phyloP scores from a whole-genome alignment of 1,140 invertebrate genomes.

The Wiebesia pumilae region DNA sequence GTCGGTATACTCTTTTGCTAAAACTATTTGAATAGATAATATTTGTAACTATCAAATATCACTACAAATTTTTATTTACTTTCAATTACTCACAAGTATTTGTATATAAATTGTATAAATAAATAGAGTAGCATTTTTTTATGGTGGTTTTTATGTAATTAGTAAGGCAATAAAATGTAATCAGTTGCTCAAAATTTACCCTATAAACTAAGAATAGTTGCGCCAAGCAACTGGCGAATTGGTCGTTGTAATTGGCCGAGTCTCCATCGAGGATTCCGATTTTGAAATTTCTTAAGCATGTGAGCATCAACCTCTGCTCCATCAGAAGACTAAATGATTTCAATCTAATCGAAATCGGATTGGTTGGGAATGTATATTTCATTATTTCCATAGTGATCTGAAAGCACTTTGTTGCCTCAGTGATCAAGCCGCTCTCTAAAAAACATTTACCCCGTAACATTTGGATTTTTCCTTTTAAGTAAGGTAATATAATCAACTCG shows the following conservation, averaged over 20 bases:
- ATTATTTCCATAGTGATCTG: conserved; percentile 63
- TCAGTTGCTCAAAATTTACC: conserved; percentile 57
- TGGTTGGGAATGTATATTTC: conserved; percentile 69
- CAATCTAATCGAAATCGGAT: conserved; percentile 60
- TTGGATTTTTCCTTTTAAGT: conserved; percentile 71
- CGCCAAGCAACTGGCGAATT: conserved; percentile 72
- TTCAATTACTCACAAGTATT: too few species aligned
- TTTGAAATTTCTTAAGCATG: conserved; percentile 51
- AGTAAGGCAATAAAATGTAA: not conserved
- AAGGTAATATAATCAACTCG: conserved; percentile 66
- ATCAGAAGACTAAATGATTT: conserved; percentile 64
- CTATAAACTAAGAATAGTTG: conserved; percentile 72
- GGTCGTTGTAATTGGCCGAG: conserved; percentile 69
- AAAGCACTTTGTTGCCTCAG: conserved; percentile 66
- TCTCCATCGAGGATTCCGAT: conserved; percentile 37
- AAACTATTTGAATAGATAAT: too few species aligned
- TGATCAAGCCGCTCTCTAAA: conserved; percentile 66
- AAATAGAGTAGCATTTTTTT: not conserved
- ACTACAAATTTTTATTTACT: too few species aligned
- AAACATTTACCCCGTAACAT: conserved; percentile 71
- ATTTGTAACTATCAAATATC: too few species aligned
- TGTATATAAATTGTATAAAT: too few species aligned
- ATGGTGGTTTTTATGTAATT: too few species aligned
- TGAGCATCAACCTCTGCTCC: conserved; percentile 58
- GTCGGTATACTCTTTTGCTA: too few species aligned